phyloP scores from a whole-genome alignment of 2,797 vertebrate species.

The Miichthys miiuy region DNA sequence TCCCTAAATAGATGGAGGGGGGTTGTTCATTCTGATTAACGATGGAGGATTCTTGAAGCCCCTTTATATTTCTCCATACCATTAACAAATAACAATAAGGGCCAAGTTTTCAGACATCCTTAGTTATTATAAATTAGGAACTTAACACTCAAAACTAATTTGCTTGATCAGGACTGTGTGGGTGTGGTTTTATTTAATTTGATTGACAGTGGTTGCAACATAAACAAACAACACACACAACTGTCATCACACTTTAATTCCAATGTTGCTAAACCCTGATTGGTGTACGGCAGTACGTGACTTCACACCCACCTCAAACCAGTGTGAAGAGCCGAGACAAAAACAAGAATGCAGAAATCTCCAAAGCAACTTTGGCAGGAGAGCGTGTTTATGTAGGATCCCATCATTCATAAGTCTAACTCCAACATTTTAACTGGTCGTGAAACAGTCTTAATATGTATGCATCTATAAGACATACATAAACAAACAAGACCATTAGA shows the following conservation, averaged over 20 bases:
- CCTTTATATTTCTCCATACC: not conserved
- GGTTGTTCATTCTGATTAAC: not conserved
- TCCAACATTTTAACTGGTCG: no score
- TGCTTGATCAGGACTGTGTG: not conserved
- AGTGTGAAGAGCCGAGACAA: not conserved
- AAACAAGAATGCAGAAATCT: not conserved
- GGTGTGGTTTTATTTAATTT: not conserved
- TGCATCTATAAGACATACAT: no score
- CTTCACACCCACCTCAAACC: constrained; percentile 6
- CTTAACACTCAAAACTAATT: not conserved
- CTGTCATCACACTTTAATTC: not conserved
- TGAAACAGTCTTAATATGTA: no score
- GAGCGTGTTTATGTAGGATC: not conserved
- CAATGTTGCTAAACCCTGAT: not conserved
- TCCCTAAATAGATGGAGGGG: constrained; percentile 7
- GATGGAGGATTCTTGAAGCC: not conserved
- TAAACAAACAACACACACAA: not conserved
- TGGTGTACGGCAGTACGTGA: not conserved
- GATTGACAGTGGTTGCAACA: not conserved
- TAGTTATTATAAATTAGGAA: not conserved
- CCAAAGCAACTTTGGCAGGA: not conserved
- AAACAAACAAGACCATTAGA: no score
- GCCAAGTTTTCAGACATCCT: not conserved
- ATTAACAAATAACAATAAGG: not conserved
- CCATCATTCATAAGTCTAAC: no score